A percentile compares a stretch with the other conserved stretches of the same genome.
phyloP scores from a whole-genome alignment of 2,888 invertebrate species.

The Saturnia pavonia region DNA sequence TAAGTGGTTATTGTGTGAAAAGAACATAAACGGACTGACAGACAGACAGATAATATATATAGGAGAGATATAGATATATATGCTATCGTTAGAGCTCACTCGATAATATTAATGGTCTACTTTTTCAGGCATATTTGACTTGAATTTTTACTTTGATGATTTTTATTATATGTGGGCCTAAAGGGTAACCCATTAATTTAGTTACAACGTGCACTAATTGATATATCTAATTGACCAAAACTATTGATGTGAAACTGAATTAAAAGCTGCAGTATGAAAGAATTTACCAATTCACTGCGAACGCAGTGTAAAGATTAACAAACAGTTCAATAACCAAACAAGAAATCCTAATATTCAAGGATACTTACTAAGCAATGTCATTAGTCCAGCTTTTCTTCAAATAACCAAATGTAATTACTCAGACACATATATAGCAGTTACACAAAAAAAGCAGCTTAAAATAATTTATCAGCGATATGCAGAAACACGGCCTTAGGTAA shows the following conservation, averaged over 20 bases:
- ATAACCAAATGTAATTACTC: constrained; percentile 1
- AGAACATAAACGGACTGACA: too few species aligned
- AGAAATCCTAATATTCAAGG: not conserved
- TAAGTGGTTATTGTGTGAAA: too few species aligned
- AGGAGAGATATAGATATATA: too few species aligned
- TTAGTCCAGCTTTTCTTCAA: not conserved
- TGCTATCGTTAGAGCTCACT: too few species aligned
- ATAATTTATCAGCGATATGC: not conserved
- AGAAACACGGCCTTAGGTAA: constrained; percentile 8
- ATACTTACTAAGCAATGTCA: not conserved
- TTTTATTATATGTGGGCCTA: not conserved
- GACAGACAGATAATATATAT: too few species aligned
- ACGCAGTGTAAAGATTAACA: not conserved
- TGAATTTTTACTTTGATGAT: not conserved
- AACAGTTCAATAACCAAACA: not conserved
- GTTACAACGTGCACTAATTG: not conserved
- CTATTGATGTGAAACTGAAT: not conserved
- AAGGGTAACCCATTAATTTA: not conserved
- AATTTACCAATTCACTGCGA: not conserved
- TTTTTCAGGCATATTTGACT: not conserved
- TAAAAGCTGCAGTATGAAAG: not conserved
- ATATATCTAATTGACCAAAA: not conserved
- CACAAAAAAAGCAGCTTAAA: not conserved
- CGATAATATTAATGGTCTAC: not conserved
- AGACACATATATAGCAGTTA: not conserved